phyloP scores from a whole-genome alignment of 2,888 invertebrate genomes.

The Aleiodes leptofemur region DNA sequence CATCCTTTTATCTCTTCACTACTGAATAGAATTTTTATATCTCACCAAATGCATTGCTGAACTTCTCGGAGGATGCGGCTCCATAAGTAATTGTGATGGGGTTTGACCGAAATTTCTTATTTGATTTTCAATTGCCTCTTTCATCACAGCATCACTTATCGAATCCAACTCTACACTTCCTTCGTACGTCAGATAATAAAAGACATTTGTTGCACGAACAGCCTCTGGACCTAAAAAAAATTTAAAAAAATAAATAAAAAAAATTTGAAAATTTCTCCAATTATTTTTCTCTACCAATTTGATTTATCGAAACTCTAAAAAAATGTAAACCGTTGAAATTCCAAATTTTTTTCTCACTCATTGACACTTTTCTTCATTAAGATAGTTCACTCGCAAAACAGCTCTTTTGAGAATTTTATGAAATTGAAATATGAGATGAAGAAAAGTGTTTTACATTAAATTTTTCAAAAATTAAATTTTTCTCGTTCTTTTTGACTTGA shows the following conservation, averaged over 20 bases:
- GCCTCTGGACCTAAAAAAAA: conserved; percentile 90
- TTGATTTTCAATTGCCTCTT: conserved; percentile 96
- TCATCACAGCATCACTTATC: conserved; percentile 92
- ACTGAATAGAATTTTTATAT: conserved; percentile 13
- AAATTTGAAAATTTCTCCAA: not conserved
- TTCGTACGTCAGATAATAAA: conserved; percentile 99
- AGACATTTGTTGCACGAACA: conserved; percentile 97
- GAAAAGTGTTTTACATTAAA: too few relatives aligned
- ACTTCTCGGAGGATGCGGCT: conserved; percentile 98
- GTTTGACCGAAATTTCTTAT: conserved; percentile 99
- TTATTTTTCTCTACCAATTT: conserved; percentile 27
- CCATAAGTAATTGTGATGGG: conserved; percentile 97
- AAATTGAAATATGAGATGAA: too few relatives aligned
- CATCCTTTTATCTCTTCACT: too few relatives aligned
- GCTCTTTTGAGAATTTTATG: too few relatives aligned
- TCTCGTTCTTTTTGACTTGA: too few relatives aligned
- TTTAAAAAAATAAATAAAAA: conserved; percentile 1
- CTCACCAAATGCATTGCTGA: conserved; percentile 94
- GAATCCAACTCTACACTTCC: conserved; percentile 96
- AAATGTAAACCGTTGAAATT: not conserved
- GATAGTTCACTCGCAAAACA: too few relatives aligned
- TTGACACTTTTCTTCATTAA: too few relatives aligned
- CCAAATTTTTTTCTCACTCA: too few relatives aligned
- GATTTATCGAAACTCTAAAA: conserved; percentile 13
- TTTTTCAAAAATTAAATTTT: too few relatives aligned